Conservation (phyloP, 1,140 invertebrate species). For the Semibalanus balanoides region DNA sequence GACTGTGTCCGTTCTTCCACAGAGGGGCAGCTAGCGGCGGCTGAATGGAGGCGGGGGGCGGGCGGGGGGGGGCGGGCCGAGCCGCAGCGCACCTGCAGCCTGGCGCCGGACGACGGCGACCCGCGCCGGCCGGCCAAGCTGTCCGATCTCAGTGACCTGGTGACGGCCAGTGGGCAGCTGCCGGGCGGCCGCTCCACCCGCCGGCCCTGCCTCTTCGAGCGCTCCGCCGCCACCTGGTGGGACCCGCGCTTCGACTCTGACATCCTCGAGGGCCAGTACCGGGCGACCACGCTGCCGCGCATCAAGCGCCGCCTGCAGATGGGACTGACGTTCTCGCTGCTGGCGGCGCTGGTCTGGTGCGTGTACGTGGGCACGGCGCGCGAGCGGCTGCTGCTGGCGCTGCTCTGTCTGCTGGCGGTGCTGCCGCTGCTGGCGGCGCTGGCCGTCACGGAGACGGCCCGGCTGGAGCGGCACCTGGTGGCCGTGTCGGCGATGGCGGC, state of each 20-base stretch:
- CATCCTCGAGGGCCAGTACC: slow-evolving; percentile 78
- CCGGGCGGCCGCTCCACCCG: too few species aligned
- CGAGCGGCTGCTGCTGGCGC: slow-evolving; percentile 4
- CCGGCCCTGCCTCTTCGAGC: slow-evolving; percentile 49
- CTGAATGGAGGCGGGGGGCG: too few species aligned
- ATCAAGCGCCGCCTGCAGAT: slow-evolving; percentile 78
- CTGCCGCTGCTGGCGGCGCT: slow-evolving; percentile 32
- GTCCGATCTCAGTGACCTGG: not conserved
- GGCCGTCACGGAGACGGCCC: slow-evolving; percentile 46
- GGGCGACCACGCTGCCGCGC: slow-evolving; percentile 72
- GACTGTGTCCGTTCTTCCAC: too few species aligned
- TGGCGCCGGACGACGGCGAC: not conserved
- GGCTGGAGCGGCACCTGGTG: slow-evolving; percentile 48
- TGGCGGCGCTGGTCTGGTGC: slow-evolving; percentile 51
- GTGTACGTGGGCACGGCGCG: slow-evolving; percentile 42
- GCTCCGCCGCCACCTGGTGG: slow-evolving; percentile 73
- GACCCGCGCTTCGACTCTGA: slow-evolving; percentile 87
- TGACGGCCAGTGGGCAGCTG: not conserved
- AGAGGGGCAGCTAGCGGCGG: too few species aligned
- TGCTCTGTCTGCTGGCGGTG: not conserved
- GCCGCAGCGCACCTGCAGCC: too few species aligned
- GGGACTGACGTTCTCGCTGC: slow-evolving; percentile 48
- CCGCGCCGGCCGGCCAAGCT: not conserved
- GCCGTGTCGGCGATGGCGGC: slow-evolving; percentile 48
- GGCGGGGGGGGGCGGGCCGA: too few species aligned